A percentile compares a stretch with the other conserved stretches of the same genome.
Evolutionary conservation across 2,797 vertebrate species (phyloP).

Genomic region (Borostomias antarcticus): DNA sequence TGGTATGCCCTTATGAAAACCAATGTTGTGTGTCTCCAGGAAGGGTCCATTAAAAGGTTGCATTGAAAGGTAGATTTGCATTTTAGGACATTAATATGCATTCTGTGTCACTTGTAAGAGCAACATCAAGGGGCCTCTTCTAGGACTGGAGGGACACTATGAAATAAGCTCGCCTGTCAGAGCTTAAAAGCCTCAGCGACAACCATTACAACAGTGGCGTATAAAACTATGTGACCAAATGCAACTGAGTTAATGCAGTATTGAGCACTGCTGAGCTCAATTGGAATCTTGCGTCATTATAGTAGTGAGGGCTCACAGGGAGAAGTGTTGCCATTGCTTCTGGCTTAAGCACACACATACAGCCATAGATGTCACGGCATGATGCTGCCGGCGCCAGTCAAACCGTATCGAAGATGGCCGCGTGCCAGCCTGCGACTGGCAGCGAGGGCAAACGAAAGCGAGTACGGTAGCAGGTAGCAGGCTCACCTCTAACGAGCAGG

Average conservation of each 20-base stretch:
- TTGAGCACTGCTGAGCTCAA: conserved; percentile 2
- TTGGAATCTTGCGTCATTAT: not conserved
- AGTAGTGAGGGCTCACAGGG: not conserved
- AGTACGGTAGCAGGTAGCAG: conserved; percentile 21
- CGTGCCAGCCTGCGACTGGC: not conserved
- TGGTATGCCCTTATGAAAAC: conserved; percentile 64
- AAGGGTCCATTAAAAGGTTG: conserved; percentile 52
- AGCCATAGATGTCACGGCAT: no score
- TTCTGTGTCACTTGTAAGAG: conserved; percentile 32
- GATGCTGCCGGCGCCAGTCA: no score
- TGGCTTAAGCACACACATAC: no score
- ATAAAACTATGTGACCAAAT: not conserved
- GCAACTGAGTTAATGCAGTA: not conserved
- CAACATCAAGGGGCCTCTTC: conserved; percentile 11
- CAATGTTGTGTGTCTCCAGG: conserved; percentile 57
- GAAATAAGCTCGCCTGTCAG: conserved; percentile 14
- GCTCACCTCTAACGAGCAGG: conserved; percentile 95
- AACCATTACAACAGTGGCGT: not conserved
- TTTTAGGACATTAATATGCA: conserved; percentile 54
- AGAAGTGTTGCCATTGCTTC: no score
- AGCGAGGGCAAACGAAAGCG: not conserved
- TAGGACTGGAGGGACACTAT: conserved; percentile 8
- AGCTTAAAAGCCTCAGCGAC: not conserved
- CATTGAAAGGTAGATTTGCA: conserved; percentile 54
- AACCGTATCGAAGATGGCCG: not conserved